Evolutionary conservation across 1,140 invertebrate species (phyloP).

Genomic region (Ceratina japonica): DNA sequence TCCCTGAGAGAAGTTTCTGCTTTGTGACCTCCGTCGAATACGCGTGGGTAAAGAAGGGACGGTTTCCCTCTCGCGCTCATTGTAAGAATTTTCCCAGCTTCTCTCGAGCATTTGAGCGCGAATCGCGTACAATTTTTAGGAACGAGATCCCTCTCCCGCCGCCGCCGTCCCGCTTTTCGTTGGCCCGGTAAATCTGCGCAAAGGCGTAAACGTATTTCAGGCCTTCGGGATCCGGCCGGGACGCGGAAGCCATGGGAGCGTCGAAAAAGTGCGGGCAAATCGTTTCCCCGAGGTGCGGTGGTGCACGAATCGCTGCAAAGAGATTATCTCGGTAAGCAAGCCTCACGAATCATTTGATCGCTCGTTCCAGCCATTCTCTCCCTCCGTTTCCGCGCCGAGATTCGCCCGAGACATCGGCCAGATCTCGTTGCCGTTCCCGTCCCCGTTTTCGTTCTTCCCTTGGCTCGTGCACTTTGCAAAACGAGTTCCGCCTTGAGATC

Average conservation of each 20-base stretch:
- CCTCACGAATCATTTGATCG: constrained; percentile 63
- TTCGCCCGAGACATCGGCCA: constrained; percentile 39
- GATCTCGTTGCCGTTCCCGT: constrained; percentile 27
- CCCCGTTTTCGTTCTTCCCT: not conserved
- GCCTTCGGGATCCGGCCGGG: constrained; percentile 30
- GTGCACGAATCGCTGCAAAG: constrained; percentile 56
- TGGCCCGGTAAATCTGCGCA: constrained; percentile 37
- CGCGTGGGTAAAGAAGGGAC: constrained; percentile 7
- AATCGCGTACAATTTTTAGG: constrained; percentile 16
- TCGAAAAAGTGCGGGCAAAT: constrained; percentile 50
- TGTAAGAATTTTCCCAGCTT: not conserved
- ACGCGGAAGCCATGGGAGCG: constrained; percentile 21
- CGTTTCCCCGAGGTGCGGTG: constrained; percentile 45
- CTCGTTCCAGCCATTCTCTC: constrained; percentile 53
- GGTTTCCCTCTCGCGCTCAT: no score
- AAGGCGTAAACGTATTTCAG: constrained; percentile 50
- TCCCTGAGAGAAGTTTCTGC: constrained; percentile 10
- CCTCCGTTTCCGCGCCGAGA: constrained; percentile 13
- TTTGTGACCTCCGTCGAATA: constrained; percentile 14
- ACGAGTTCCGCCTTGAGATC: constrained; percentile 47
- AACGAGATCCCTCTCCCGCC: not conserved
- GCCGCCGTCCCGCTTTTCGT: not conserved
- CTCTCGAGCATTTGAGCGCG: constrained; percentile 30
- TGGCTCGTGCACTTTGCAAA: constrained; percentile 55
- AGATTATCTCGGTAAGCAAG: constrained; percentile 61